Conservation (phyloP, 1,140 invertebrate species). For the Drosophila nannoptera region DNA sequence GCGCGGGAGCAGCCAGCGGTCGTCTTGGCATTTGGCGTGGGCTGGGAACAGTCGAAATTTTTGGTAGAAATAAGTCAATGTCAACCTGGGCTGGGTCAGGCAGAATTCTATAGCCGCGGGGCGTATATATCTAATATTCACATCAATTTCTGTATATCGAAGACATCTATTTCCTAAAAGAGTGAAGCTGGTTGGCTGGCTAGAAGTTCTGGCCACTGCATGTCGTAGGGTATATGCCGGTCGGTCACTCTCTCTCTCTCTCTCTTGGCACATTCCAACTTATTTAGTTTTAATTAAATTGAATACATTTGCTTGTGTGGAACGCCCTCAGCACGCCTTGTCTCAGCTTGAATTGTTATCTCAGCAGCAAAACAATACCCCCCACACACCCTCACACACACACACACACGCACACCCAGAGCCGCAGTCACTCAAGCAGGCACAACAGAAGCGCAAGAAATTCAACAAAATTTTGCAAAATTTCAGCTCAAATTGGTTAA, state of each 20-base stretch:
- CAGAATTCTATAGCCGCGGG: no score
- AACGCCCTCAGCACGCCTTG: slow-evolving; percentile 26
- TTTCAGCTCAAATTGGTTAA: slow-evolving; percentile 33
- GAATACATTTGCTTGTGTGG: slow-evolving; percentile 20
- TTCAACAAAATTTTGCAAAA: slow-evolving; percentile 19
- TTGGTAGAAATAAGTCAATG: no score
- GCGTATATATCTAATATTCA: no score
- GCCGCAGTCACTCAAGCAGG: no score
- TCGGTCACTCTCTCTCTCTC: background rate
- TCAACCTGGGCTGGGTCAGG: no score
- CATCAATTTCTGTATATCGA: no score
- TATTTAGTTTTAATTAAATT: slow-evolving; percentile 38
- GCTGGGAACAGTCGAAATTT: background rate
- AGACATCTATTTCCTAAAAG: no score
- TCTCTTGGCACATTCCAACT: background rate
- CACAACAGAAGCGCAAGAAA: background rate
- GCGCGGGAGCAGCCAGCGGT: background rate
- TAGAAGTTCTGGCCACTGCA: background rate
- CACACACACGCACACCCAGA: background rate
- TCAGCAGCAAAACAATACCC: slow-evolving; percentile 8
- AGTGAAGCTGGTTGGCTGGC: no score
- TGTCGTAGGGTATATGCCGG: background rate
- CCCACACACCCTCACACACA: background rate
- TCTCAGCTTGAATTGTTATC: slow-evolving; percentile 14
- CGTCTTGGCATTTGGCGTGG: background rate